Percentiles rank a stretch among this genome's conserved stretches.
Conservation (phyloP, 1,140 invertebrate genomes). For the Lycorma delicatula region DNA sequence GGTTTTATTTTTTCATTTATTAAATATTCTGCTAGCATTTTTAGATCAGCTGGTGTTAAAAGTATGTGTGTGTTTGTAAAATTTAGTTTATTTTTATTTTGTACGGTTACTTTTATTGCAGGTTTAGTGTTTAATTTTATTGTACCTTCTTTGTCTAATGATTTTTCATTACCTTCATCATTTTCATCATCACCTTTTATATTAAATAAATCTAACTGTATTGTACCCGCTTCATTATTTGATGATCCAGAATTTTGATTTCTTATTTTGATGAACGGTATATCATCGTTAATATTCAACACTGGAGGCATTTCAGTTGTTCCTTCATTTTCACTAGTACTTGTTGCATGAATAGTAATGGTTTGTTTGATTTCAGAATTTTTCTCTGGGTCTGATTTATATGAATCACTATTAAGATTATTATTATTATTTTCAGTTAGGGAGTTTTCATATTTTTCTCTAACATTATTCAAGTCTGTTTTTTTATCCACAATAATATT, state of each 20-base stretch:
- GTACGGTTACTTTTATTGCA: not conserved
- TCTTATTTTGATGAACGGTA: not conserved
- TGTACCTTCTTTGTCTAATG: not conserved
- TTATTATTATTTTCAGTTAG: too few species aligned
- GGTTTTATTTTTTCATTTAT: slow-evolving; percentile 19
- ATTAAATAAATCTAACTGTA: not conserved
- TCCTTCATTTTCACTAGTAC: not conserved
- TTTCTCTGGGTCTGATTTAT: not conserved
- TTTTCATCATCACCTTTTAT: not conserved
- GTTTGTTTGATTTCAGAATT: not conserved
- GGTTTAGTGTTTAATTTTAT: not conserved
- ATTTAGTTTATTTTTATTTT: not conserved
- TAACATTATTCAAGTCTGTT: not conserved
- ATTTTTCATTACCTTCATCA: not conserved
- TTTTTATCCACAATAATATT: not conserved
- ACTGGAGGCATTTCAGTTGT: not conserved
- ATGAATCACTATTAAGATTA: too few species aligned
- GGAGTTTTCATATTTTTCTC: not conserved
- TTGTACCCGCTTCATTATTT: not conserved
- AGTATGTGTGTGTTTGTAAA: slow-evolving; percentile 7
- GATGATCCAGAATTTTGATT: not conserved
- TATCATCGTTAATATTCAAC: not conserved
- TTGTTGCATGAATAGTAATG: too few species aligned
- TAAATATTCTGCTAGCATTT: slow-evolving; percentile 16
- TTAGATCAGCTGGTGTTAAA: slow-evolving; percentile 19